Base-by-base conservation (phyloP, 2,888 invertebrate species). In the Sphaerophoria taeniata region DNA sequence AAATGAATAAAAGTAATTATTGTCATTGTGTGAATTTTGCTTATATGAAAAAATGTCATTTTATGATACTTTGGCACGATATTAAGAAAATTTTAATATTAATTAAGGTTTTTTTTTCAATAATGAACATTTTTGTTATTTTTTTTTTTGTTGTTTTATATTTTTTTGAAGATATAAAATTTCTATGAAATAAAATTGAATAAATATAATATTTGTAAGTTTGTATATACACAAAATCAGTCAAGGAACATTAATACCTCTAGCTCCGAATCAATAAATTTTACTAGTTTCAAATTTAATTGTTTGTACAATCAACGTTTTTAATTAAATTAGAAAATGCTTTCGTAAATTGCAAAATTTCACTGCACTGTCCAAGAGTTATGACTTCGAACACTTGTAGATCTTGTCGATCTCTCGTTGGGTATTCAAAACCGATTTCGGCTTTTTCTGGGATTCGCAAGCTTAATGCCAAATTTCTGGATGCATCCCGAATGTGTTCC, bases 61-160 rank as follows among this genome's bases (percentile, higher is more conserved):
- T 11, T 33, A 56, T 75, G 33, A 80, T 75, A 72, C 81, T 81
- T 81, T 81, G 81, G 81, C 75, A 81, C 71, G 47, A 76, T 75
- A 2, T 7, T 7, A 39, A 11, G 12, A 43, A 11, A 43, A 43
- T 11, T 43, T 43, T 9, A 43, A 43, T 11, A 9, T 43, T 43
- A 43, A 43, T 9, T 9, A 43, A 9, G 0, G 2, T 9, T 43
- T 2, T 43, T 43, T 43, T 43, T 4, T 39, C 9, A 43, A 43
- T 43, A 11, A 43, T 12, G 12, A 43, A 43, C 9, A 43, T 43
- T 43, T 9, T 43, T 9, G 43, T 43, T 11, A 9, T 51, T 51
- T 31, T 9, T 31, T 31, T 53, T 53, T 53, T 53, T 56, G 12
- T 75, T 11, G 24, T 5, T 58, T 55, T 5, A 4, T 12, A 16